Conservation (phyloP, 2,797 vertebrate genomes). For the Dermochelys coriacea region DNA sequence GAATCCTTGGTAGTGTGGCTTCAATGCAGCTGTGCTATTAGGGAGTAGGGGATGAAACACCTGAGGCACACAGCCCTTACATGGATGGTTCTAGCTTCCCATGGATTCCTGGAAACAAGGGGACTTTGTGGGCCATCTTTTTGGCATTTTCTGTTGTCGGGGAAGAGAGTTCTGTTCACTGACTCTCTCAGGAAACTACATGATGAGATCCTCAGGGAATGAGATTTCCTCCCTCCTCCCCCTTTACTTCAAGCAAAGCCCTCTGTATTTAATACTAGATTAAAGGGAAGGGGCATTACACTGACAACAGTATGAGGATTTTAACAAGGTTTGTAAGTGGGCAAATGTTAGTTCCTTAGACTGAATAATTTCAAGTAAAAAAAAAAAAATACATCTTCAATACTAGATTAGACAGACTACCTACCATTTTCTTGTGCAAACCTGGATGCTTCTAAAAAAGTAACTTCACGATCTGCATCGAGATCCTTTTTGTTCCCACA, state of each 20-base stretch:
- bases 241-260: not conserved
- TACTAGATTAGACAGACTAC: constrained; percentile 13
- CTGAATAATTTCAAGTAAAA: not conserved
- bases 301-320: not conserved
- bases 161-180: not conserved
- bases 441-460: constrained; percentile 85
- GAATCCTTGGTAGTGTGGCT: not conserved
- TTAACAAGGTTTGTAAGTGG: not conserved
- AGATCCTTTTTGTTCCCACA: constrained; percentile 87
- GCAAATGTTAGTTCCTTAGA: not conserved
- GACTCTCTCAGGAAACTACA: not conserved
- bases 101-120: not conserved
- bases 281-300: not conserved
- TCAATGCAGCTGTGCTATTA: not conserved
- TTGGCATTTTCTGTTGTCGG: not conserved
- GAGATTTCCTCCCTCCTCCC: not conserved
- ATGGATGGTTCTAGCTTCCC: not conserved
- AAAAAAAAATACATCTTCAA: not conserved
- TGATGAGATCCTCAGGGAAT: not conserved
- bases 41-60: not conserved
- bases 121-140: not conserved
- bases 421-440: constrained; percentile 86
- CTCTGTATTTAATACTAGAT: not conserved
- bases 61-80: not conserved
- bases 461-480: constrained; percentile 84